Base-by-base conservation (phyloP, 1,140 invertebrate species). In the Harpegnathos saltator region DNA sequence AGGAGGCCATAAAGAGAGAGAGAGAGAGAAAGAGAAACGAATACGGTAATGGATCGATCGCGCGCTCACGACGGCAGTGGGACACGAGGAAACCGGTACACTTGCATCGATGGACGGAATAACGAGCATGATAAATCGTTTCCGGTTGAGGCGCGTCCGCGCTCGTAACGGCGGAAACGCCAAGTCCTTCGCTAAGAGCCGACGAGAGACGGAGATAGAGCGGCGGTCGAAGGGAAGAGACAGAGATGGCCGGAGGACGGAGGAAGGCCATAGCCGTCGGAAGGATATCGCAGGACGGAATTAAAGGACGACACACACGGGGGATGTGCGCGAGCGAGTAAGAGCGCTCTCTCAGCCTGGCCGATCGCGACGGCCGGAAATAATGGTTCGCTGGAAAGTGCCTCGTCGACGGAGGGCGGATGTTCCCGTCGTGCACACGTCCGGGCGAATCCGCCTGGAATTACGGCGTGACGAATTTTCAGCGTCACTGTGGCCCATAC, bases 401-500 rank as follows among this genome's bases (percentile, higher is more conserved):
- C 50, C 54, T 80, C 75, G 75, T 66, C 75, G 63, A 68, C 75
- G 38, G 5, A 78, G 65, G 33, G 52, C 75, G 75, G 75, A 80
- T 80, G 75, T 80, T 69, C 52, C 33, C 65, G 65, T 71, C 75
- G 65, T 48, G 75, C 75, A 58, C 75, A 78, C 75, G 75, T 44
- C 17, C 63, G 63, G 69, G 44, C 63, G 75, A 78, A 78, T 80
- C 52, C 75, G 33, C 22, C n/a, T 71, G 75, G 65, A 71, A 69
- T 78, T 69, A 78, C 75, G 65, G 65, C n/a, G 75, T 78, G 75
- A 78, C 75, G 75, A 78, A 80, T 80, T 80, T 71, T 65, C 65
- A 56, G 22, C 44, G 63, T 78, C 56, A 69, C 50, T 63, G 15
- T 19, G 63, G 68, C 29, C 62, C 52, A 54, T 29, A 58, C 62